Evolutionary conservation across 2,888 invertebrate genomes (phyloP), one percentile per base, ranked within the genome.

Genomic region (Fragum whitleyi): DNA sequence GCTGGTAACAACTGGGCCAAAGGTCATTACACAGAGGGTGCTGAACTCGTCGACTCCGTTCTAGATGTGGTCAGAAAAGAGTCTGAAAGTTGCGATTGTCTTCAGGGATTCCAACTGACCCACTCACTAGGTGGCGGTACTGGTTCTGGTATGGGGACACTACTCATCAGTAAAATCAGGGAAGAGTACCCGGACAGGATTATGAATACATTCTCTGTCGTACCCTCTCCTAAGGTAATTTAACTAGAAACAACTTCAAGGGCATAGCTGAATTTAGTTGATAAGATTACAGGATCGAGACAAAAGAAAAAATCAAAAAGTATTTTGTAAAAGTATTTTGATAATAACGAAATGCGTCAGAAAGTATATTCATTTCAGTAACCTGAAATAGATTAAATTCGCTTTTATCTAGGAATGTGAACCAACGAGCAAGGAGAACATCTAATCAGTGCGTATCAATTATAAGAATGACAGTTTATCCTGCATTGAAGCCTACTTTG

Each of bases 151-250:
- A 96, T 97, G 96, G 97, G 97, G n/a, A 97, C 97, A 0, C 94
- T 97, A 6, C 96, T 98, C 88, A 98, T 98, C 93, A 97, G 97
- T 88, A 98, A 98, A 95, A 98, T 98, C 95, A 96, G 98, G 91
- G 98, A 98, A 95, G 92, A 92, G 81, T 92, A 91, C 84, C 92
- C 91, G 42, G 92, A 92, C 88, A 88, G 91, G 79, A 91, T 91
- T 92, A 98, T 98, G 98, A 98, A 97, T 96, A 98, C 98, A 93
- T 98, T 97, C 95, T 97, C 97, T 83, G 98, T 98, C 83, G 96
- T 98, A 96, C 94, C 97, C 36, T 97, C 97, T n/a, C 97, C 97
- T 16, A 97, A 97, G 95, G 95, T 96, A 23, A 23, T n/a, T 53
- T 19, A 53, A 53, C 53, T 11, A 53, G 6, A 53, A 53, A n/a